Evolutionary conservation across 23 tunicate genomes (phyloP).

Genomic region (Corella eumyota): DNA sequence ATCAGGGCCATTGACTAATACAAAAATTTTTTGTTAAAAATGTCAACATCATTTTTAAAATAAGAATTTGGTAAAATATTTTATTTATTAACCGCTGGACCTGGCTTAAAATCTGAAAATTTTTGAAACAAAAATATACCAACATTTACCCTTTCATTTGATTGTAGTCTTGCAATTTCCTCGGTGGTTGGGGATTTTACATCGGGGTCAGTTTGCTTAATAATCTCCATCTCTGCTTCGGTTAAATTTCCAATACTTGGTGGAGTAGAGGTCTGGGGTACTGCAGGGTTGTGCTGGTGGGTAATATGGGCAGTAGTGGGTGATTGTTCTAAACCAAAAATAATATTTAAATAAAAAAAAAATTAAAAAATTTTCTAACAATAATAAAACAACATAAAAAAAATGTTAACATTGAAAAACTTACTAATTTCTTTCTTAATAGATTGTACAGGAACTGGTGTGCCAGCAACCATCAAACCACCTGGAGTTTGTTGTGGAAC

Average conservation of each 20-base stretch:
- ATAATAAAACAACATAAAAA: too few relatives aligned
- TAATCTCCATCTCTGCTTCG: conserved; percentile 42
- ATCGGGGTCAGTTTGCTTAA: conserved; percentile 82
- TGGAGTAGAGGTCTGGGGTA: background rate
- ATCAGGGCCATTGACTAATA: conserved; percentile 31
- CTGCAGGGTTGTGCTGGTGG: conserved; percentile 4
- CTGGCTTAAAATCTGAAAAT: too few relatives aligned
- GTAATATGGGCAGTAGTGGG: background rate
- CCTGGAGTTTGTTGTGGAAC: background rate
- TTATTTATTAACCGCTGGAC: too few relatives aligned
- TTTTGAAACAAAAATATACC: too few relatives aligned
- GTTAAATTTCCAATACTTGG: too few relatives aligned
- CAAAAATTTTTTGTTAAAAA: too few relatives aligned
- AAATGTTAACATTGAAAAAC: too few relatives aligned
- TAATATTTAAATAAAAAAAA: background rate
- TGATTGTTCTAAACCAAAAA: background rate
- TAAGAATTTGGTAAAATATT: too few relatives aligned
- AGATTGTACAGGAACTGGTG: conserved; percentile 9
- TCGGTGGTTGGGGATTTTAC: conserved; percentile 3
- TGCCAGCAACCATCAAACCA: conserved; percentile 12
- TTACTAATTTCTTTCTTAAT: conserved; percentile 22
- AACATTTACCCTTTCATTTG: too few relatives aligned
- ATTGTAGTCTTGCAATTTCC: background rate
- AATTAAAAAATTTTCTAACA: too few relatives aligned
- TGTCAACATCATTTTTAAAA: too few relatives aligned